Base-by-base conservation (phyloP, 2,797 vertebrate genomes). In the Alauda arvensis region DNA sequence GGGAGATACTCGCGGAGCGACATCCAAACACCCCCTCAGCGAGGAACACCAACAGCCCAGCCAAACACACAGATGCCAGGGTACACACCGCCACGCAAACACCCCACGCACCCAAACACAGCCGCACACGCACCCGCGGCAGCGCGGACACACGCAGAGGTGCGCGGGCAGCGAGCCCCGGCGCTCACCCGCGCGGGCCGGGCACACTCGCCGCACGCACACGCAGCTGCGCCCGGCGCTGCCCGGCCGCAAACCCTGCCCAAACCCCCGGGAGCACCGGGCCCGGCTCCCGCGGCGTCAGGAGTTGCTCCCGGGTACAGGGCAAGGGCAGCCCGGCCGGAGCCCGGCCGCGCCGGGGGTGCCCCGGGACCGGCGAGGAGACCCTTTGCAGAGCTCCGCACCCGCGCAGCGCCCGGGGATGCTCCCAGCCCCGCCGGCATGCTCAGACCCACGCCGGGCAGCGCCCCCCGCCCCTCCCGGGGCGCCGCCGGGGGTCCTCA, bases 1-100 rank as follows among this genome's bases (percentile, higher is more conserved):
- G 71, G 89, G 82, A 91, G 92, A 60, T 19, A 79, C 89, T 82
- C 85, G 5, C 6, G 33, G 89, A 77, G 87, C 77, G 23, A 16
- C 94, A 90, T 87, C 92, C 94, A 83, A 85, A 87, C 94, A 93
- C 94, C 94, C 95, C 95, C 95, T 93, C 61, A 31, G 3, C 37
- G 65, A 70, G 83, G 5, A 65, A 34, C 93, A 83, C 83, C 88
- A 57, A 18, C 84, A 49, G 80, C 92, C 48, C 91, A 89, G 70
- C 87, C 89, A 89, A 70, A 55, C 72, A 29, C 72, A 25, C 89
- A 90, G 76, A 91, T 84, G 91, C 89, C 87, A 76, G 87, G 92
- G 89, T 87, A 88, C 87, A 84, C 83, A 90, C 62, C 51, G 76
- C 43, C 52, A 74, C 92, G 43, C 89, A 84, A 85, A 85, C 72